Percentiles rank a stretch among this genome's conserved stretches.
phyloP scores from a whole-genome alignment of 2,113 vertebrate genomes.

The Odontophorus gujanensis region DNA sequence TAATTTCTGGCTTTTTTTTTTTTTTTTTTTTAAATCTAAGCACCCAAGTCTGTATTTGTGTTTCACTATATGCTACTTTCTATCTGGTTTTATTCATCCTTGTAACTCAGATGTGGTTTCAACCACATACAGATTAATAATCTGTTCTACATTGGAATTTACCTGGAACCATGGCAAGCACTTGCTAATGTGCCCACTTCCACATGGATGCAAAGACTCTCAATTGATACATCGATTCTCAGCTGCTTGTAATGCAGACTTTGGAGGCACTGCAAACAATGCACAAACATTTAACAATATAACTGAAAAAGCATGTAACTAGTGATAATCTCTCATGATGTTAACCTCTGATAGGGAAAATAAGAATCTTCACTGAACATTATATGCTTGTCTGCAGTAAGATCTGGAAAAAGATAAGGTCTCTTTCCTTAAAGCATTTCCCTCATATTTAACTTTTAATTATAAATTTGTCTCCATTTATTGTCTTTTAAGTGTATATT shows the following conservation, averaged over 20 bases:
- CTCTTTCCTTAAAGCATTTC: not conserved
- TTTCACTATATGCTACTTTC: not conserved
- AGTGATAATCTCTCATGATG: not conserved
- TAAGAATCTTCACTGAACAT: not conserved
- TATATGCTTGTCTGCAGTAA: not conserved
- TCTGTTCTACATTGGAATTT: not conserved
- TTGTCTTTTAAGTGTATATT: not conserved
- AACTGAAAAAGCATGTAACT: not conserved
- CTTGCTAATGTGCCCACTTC: not conserved
- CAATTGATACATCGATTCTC: not conserved
- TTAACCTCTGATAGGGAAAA: not conserved
- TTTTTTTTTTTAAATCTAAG: not conserved
- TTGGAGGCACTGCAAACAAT: not conserved
- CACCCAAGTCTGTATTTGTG: not conserved
- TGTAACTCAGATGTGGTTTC: not conserved
- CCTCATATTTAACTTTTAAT: constrained; percentile 33
- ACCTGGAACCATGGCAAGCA: not conserved
- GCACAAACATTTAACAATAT: not conserved
- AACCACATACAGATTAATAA: not conserved
- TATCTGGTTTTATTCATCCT: not conserved
- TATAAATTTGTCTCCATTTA: not conserved
- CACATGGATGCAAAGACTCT: not conserved
- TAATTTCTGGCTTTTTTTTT: rapidly evolving
- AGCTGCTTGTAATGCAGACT: not conserved
- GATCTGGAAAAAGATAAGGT: not conserved